Evolutionary conservation across 1,140 invertebrate species (phyloP), one percentile per base, ranked within the genome.

Genomic region (Antheraea mylitta): DNA sequence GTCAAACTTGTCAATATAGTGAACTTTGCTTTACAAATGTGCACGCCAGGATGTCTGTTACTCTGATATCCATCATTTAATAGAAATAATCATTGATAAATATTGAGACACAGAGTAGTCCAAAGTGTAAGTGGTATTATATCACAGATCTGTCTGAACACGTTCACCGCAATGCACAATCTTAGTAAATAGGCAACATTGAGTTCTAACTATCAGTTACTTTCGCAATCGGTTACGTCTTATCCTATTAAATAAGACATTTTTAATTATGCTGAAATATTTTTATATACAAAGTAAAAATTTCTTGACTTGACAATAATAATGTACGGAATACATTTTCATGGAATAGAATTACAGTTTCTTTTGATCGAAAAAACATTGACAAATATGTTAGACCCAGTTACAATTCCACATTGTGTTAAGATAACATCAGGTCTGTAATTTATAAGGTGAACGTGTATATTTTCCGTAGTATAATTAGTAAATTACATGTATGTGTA

Each of bases 201-300:
- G 11, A 53, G 11, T 53, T 13, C 45, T 53, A 53, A 13, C 16
- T 53, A 53, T 53, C 45, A 53, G 45, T 53, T 53, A n/a, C 9
- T 53, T 53, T 53, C 45, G 45, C 45, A 53, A 53, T 53, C 45
- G 45, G 45, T 53, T 53, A 53, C 45, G 45, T 53, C 45, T 53
- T 42, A 42, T 42, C 11, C 9, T 53, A 53, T 53, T 53, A 53
- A 53, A 53, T 53, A 53, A 53, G 45, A 10, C 9, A 53, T 53
- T 13, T 53, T 53, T n/a, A 53, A 53, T 53, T 16, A 53, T 53
- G 11, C 16, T n/a, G 11, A 16, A 53, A 53, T 16, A 53, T 53
- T 16, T 53, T 53, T 42, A 30, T 42, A 42, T 42, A 42, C 11
- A 42, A 8, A 3, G 38, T 42, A 11, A 3, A 9, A 42, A 11